phyloP scores from a whole-genome alignment of 2,797 vertebrate species.

The Tragelaphus eurycerus region DNA sequence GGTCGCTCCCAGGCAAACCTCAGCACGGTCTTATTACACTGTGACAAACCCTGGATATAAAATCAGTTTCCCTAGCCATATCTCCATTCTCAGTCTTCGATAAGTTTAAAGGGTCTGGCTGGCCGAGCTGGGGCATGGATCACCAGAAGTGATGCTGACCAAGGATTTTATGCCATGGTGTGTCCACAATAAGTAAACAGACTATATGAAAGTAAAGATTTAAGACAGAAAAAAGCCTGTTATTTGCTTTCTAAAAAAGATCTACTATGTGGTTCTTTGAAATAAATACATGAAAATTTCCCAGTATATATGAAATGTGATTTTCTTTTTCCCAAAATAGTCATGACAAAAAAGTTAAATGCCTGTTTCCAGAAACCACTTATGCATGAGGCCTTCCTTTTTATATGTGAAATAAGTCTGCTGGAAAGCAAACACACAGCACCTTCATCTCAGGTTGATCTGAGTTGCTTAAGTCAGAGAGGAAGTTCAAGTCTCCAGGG shows the following conservation, averaged over 20 bases:
- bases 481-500: neutral
- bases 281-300: neutral
- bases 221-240: neutral
- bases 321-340: neutral
- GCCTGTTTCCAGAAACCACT: neutral
- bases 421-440: neutral
- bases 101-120: neutral
- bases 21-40: neutral
- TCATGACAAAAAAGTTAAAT: neutral
- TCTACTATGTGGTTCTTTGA: neutral
- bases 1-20: neutral
- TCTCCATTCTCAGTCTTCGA: no score
- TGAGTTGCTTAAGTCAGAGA: neutral
- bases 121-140: no score
- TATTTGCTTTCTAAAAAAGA: neutral
- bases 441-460: neutral
- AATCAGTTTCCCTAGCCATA: neutral
- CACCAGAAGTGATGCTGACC: neutral
- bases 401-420: neutral
- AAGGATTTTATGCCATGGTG: neutral
- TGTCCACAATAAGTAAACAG: neutral
- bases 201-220: neutral
- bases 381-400: neutral
- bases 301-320: neutral
- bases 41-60: neutral